Percentiles rank a stretch among this genome's conserved stretches.
These are phyloP conservation scores for Echinometra lucunter DNA, from an alignment of 53 echinoderm and acorn worm species.

Conservation along the genomic window DNA sequence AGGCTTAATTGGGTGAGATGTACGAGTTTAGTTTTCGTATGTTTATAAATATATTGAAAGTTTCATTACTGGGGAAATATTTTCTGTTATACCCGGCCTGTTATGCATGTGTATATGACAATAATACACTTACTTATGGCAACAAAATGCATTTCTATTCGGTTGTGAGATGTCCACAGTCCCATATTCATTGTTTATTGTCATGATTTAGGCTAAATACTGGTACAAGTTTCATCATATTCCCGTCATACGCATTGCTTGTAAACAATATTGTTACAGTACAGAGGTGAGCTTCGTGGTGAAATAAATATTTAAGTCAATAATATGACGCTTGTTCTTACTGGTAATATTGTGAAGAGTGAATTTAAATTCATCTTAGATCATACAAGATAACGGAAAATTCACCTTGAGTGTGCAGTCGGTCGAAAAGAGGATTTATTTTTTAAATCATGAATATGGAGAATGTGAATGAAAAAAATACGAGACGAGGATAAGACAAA, in stretches of 20 bases:
- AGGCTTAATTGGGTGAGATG: background rate
- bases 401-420: too few relatives aligned
- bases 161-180: background rate
- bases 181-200: background rate
- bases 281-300: conserved; percentile 54
- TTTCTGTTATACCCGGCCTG: background rate
- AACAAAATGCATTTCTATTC: background rate
- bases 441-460: too few relatives aligned
- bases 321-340: background rate
- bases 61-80: background rate
- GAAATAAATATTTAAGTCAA: conserved; percentile 59
- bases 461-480: too few relatives aligned
- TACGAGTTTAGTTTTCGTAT: background rate
- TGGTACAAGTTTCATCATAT: background rate
- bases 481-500: too few relatives aligned
- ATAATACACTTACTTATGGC: background rate
- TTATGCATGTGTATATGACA: background rate
- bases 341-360: background rate
- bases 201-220: background rate
- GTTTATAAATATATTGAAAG: background rate
- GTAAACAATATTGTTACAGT: conserved; percentile 46
- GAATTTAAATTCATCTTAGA: background rate
- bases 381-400: too few relatives aligned
- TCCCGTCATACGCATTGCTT: conserved; percentile 60
- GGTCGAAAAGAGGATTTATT: too few relatives aligned